Base-by-base conservation (phyloP, 2,113 vertebrate genomes). In the Tenebrosternarchus preto region DNA sequence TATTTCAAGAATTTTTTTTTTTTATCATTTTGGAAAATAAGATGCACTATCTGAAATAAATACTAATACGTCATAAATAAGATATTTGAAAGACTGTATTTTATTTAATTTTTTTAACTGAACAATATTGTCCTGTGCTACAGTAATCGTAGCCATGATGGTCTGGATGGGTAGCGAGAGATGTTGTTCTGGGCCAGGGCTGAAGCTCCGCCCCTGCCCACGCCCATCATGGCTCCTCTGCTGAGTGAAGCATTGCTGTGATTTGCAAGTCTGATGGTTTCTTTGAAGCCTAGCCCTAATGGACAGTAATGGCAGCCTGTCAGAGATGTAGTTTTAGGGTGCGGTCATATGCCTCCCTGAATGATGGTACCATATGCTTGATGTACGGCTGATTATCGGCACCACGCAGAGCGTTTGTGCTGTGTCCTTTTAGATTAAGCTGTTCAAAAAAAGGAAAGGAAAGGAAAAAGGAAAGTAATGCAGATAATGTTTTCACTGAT, bases 241-340 rank as follows among this genome's bases (percentile, higher is more conserved):
- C 73, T 59, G 73, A 82, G 53, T 25, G 77, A 85, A 69, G 76
- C 85, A 20, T 76, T 85, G 86, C 85, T 83, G 83, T 87, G 75
- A 87, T 90, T 90, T 91, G 89, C 88, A 36, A 64, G 78, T 64
- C 78, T 73, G 87, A 87, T 82, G 71, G 85, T 81, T 63, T 88
- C 71, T 82, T 75, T 19, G 16, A 81, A 31, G 80, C 76, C 46
- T 19, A 4, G 63, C 29, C 53, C 73, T 39, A 79, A 67, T 66
- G 80, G 79, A 83, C 61, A 63, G 69, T 61, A 60, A 56, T 59
- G 81, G 76, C 11, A 68, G 17, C 64, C 11, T 22, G 64, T 68
- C 64, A 68, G 9, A 12, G 33, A 68, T 39, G 64, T 39, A 68
- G 31, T 36, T 68, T 36, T 39, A 68, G 33, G 25, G 27, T 17